Evolutionary conservation across 1,140 invertebrate species (phyloP).

Genomic region (Neodiprion pinetum): DNA sequence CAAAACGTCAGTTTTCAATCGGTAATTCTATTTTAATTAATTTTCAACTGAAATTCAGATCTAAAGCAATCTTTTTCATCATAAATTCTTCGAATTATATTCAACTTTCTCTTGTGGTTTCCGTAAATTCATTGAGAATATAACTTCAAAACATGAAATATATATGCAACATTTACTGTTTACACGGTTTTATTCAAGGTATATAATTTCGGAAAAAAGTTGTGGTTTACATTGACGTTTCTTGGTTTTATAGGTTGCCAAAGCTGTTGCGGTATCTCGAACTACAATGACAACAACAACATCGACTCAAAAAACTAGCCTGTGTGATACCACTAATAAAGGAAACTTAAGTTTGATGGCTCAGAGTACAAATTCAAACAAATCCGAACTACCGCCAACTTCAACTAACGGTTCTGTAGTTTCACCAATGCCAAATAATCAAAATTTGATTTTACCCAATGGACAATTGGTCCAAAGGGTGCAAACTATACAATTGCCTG

Average conservation of each 20-base stretch:
- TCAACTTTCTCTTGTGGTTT: constrained; percentile 3
- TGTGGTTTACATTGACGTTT: constrained; percentile 11
- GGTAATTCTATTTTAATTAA: constrained; percentile 25
- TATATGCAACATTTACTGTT: too few species aligned
- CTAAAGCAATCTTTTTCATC: not conserved
- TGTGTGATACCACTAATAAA: constrained; percentile 42
- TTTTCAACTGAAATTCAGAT: not conserved
- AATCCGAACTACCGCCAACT: constrained; percentile 44
- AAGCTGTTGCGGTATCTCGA: constrained; percentile 46
- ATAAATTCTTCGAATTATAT: constrained; percentile 6
- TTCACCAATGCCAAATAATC: constrained; percentile 38
- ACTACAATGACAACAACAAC: constrained; percentile 34
- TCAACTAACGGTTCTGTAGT: constrained; percentile 42
- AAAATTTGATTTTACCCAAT: constrained; percentile 44
- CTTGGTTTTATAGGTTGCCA: constrained; percentile 35
- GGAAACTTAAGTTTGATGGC: constrained; percentile 35
- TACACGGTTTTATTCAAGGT: too few species aligned
- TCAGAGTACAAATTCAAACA: constrained; percentile 46
- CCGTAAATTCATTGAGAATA: not conserved
- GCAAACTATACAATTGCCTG: constrained; percentile 53
- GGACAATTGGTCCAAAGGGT: constrained; percentile 52
- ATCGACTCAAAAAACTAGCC: constrained; percentile 12
- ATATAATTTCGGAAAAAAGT: not conserved
- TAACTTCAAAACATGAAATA: too few species aligned
- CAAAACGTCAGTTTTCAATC: constrained; percentile 41